Base-by-base conservation (phyloP, 1,140 invertebrate species). In the Adoxophyes honmai region DNA sequence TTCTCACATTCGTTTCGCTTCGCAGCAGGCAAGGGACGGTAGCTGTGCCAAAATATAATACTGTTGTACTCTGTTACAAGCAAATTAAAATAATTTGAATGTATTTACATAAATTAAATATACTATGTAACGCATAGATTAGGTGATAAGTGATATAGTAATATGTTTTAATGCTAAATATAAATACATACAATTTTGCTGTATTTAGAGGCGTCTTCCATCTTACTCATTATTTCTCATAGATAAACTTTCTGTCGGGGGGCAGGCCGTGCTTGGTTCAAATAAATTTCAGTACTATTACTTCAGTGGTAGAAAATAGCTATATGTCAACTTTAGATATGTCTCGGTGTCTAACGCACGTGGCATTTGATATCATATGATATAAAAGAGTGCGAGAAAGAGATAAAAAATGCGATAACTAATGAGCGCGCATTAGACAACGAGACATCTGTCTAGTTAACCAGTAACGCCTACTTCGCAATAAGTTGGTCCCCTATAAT, bases 141-240 rank as follows among this genome's bases (percentile, higher is more conserved):
- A 87, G 81, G 59, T 62, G 57, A 58, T 86, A 86, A 88, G 81
- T 84, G 79, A 88, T 86, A 78, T 78, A 73, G 62, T 68, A 72
- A 75, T 70, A 56, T 77, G 81, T 78, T 78, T 77, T 75, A 66
- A 84, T 75, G 75, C 79, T 85, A 80, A 83, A 77, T 70, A 78
- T 64, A 75, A 80, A 78, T 75, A 80, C 73, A 79, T 81, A 86
- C 68, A 79, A 81, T 78, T 81, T 80, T 85, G 85, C 82, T 88
- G 82, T 88, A 85, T 83, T 85, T 85, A 85, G 81, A 75, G 78
- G 82, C 85, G 85, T 86, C 85, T 86, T 88, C 82, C 82, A 86
- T 82, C 80, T 84, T 81, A 83, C 70, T 86, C 72, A 81, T 83
- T 77, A 73, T 73, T 82, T 74, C 72, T 74, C 61, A 78, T 82